Percentiles rank a stretch among this genome's conserved stretches.
Conservation (phyloP, 2,113 vertebrate genomes). For the Coptodon rendalli region DNA sequence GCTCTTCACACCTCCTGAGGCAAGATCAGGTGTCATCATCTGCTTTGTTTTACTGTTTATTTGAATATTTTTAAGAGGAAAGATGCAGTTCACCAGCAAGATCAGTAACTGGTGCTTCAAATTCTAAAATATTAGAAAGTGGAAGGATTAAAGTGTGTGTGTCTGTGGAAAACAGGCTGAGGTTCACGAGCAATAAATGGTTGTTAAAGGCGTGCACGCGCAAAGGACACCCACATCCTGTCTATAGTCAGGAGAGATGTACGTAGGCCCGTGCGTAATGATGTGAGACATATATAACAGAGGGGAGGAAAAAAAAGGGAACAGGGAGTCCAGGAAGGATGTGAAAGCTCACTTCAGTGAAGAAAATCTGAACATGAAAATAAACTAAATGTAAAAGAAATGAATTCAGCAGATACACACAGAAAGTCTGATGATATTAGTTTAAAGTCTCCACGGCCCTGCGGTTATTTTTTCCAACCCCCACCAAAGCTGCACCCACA, state of each 20-base stretch:
- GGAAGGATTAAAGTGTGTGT: background rate
- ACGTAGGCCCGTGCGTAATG: conserved; percentile 30
- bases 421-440: background rate
- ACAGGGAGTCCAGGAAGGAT: background rate
- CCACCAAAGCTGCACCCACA: conserved; percentile 33
- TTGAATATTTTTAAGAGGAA: background rate
- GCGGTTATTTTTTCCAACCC: background rate
- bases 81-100: background rate
- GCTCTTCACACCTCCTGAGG: background rate
- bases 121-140: background rate
- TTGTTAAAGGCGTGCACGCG: background rate
- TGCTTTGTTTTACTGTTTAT: background rate
- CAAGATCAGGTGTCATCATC: background rate
- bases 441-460: conserved; percentile 6
- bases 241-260: background rate
- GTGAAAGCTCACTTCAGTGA: background rate
- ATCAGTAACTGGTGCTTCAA: background rate
- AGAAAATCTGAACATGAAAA: no score
- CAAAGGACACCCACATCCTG: conserved; percentile 47
- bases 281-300: background rate
- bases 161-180: background rate
- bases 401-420: background rate
- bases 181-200: background rate
- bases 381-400: background rate
- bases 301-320: background rate